Conservation (phyloP, 2,888 invertebrate species). For the Habroteleia sp. region DNA sequence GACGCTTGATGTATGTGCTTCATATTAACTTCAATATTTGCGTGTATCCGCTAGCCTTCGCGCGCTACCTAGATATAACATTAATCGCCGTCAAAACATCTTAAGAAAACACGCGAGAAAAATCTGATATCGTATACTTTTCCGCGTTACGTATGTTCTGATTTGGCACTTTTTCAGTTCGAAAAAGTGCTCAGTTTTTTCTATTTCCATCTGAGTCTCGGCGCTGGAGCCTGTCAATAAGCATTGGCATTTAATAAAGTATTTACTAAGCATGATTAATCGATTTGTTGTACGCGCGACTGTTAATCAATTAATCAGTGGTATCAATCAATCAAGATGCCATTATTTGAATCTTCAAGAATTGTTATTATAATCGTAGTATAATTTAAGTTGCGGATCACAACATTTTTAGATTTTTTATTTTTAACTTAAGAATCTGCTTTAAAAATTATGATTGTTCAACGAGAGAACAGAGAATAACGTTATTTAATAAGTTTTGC, state of each 20-base stretch:
- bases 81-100: constrained; percentile 40
- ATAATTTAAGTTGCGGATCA: too few relatives aligned
- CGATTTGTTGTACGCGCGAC: constrained; percentile 23
- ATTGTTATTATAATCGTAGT: too few relatives aligned
- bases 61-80: constrained; percentile 42
- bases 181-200: constrained; percentile 16
- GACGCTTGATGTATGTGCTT: constrained; percentile 32
- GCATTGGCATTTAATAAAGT: constrained; percentile 9
- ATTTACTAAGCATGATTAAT: constrained; percentile 25
- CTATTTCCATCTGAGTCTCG: background rate
- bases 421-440: too few relatives aligned
- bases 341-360: too few relatives aligned
- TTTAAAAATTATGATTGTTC: too few relatives aligned
- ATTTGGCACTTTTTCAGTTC: constrained; percentile 8
- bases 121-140: constrained; percentile 7
- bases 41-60: constrained; percentile 47
- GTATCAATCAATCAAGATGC: constrained; percentile 10
- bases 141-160: constrained; percentile 14
- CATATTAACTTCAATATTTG: constrained; percentile 44
- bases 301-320: constrained; percentile 26
- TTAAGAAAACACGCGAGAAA: constrained; percentile 29
- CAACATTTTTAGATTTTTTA: too few relatives aligned
- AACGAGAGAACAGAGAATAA: too few relatives aligned
- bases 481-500: too few relatives aligned
- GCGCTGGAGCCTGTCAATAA: constrained; percentile 1